phyloP scores from a whole-genome alignment of 2,797 vertebrate genomes.

The Coracias cyanogaster region DNA sequence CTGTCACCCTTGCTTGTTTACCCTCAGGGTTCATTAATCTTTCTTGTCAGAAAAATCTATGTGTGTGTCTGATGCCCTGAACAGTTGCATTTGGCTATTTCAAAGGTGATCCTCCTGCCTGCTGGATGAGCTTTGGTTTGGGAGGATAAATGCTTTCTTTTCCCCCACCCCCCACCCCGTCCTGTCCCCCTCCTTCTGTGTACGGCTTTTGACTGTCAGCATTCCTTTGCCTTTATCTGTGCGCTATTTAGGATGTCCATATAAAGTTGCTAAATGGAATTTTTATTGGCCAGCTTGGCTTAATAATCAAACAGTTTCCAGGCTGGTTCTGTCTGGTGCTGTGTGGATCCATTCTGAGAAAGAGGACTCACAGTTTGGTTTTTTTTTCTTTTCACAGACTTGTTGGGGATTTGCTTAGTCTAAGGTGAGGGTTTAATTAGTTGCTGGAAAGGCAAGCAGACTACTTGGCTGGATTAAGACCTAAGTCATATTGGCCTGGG shows the following conservation, averaged over 20 bases:
- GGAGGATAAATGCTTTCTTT: not conserved
- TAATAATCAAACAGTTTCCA: conserved; percentile 70
- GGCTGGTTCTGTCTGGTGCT: conserved; percentile 59
- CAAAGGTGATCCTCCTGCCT: not conserved
- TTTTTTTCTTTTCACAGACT: not conserved
- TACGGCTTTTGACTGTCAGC: conserved; percentile 13
- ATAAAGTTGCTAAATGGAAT: conserved; percentile 71
- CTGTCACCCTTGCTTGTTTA: not conserved
- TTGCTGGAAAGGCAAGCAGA: conserved; percentile 1
- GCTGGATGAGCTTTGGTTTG: not conserved
- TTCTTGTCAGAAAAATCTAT: not conserved
- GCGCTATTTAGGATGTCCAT: conserved; percentile 42
- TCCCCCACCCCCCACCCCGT: not conserved
- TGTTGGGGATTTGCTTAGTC: not conserved
- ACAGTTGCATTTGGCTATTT: not conserved
- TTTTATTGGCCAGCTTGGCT: conserved; percentile 60
- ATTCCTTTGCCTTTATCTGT: conserved; percentile 67
- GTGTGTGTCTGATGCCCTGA: not conserved
- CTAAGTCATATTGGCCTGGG: not conserved
- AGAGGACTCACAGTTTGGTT: not conserved
- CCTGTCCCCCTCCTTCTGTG: not conserved
- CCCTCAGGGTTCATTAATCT: not conserved
- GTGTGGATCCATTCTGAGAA: conserved; percentile 55
- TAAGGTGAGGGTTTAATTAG: conserved; percentile 7
- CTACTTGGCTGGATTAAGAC: not conserved